phyloP scores from a whole-genome alignment of 2,888 invertebrate genomes.

The Ceriagrion tenellum region DNA sequence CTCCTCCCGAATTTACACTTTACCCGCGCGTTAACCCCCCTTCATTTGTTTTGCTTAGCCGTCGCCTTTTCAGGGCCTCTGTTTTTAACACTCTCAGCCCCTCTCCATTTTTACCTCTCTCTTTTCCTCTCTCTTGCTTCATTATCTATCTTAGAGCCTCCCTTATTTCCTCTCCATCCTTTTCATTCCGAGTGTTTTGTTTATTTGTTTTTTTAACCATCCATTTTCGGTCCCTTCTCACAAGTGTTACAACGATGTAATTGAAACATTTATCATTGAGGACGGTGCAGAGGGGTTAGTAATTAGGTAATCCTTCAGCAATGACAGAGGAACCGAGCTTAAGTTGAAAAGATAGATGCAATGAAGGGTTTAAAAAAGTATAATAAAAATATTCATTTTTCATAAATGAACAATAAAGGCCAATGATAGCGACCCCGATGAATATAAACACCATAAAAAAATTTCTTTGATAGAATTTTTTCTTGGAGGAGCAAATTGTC shows the following conservation, averaged over 20 bases:
- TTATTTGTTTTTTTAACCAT: not conserved
- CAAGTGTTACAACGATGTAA: not conserved
- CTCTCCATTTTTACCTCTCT: not conserved
- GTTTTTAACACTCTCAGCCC: too few species aligned
- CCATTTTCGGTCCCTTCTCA: not conserved
- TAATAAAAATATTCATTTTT: too few species aligned
- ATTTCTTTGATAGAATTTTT: too few species aligned
- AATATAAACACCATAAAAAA: too few species aligned
- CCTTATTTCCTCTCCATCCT: not conserved
- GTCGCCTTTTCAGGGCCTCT: too few species aligned
- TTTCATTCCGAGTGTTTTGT: not conserved
- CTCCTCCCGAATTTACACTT: conserved; percentile 12
- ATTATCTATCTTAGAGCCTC: not conserved
- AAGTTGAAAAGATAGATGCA: too few species aligned
- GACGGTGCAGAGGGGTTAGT: not conserved
- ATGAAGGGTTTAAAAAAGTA: too few species aligned
- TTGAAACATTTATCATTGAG: not conserved
- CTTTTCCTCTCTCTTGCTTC: not conserved
- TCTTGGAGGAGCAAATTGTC: too few species aligned
- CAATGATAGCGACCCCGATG: too few species aligned
- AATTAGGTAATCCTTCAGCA: too few species aligned
- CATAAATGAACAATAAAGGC: too few species aligned
- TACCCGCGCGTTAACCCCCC: not conserved
- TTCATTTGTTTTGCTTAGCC: not conserved
- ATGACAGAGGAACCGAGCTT: too few species aligned